Evolutionary conservation across 2,113 vertebrate species (phyloP), one percentile per base, ranked within the genome.

Genomic region (Lamprotornis superbus): DNA sequence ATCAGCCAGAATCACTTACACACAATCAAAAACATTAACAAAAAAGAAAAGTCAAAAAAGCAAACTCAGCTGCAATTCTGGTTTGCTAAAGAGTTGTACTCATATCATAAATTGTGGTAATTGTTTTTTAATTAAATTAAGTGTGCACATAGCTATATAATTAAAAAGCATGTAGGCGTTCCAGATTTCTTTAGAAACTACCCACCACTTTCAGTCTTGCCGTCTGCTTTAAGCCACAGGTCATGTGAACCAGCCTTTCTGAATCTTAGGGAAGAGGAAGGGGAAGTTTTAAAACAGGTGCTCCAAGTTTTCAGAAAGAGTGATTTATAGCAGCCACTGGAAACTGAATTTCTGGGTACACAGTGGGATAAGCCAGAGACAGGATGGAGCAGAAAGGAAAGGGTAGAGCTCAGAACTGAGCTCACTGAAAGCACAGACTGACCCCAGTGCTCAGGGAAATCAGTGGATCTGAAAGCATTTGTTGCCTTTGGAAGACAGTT

Each of bases 91-190:
- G 21, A 70, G 55, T 37, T 88, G 33, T 56, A 63, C 25, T 89
- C 47, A 9, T 74, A 63, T 69, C 2, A 69, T 86, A 86, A 93
- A 70, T 23, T 81, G 35, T 68, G 52, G 44, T 93, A 90, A 92
- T 86, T 74, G 55, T 59, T 95, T 94, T 90, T 88, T 87, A 85
- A 91, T 91, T 87, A 87, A 94, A 89, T 90, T 77, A 85, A 82
- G 12, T 69, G 70, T 12, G 9, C 39, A 49, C 23, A 47, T 33
- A 85, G 21, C n/a, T 85, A 22, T 35, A 46, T 91, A 86, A 90
- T 80, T 92, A 53, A 83, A 93, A 77, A 75, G 22, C 35, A 56
- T 9, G 71, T 75, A 77, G 75, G 60, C 3, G 1, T 90, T 88
- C n/a, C 24, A 59, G 44, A 44, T 78, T 88, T 64, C 75, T 91